phyloP scores from a whole-genome alignment of 2,113 vertebrate genomes.

The Channa maculata region DNA sequence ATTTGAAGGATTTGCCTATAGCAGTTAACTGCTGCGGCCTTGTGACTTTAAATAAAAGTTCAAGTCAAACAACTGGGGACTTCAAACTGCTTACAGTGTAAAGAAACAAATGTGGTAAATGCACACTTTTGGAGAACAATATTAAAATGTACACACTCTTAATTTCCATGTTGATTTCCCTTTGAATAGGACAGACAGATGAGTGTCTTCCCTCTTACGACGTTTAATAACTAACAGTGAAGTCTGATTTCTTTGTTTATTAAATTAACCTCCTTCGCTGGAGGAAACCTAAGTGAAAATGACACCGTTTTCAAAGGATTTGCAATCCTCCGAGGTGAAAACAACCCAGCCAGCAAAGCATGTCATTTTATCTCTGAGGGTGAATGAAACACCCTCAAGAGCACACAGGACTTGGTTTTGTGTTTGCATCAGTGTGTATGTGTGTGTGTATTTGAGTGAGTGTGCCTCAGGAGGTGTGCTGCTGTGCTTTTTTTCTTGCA shows the following conservation, averaged over 20 bases:
- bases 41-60: too few relatives aligned
- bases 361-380: slow-evolving; percentile 61
- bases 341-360: slow-evolving; percentile 45
- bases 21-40: too few relatives aligned
- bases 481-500: neutral
- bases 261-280: slow-evolving; percentile 44
- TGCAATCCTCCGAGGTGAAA: slow-evolving; percentile 57
- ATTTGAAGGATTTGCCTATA: too few relatives aligned
- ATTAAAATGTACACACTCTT: neutral
- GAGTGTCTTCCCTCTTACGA: neutral
- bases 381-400: slow-evolving; percentile 50
- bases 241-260: slow-evolving; percentile 43
- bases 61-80: neutral
- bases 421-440: slow-evolving; percentile 28
- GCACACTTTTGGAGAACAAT: too few relatives aligned
- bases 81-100: neutral
- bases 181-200: slow-evolving; percentile 26
- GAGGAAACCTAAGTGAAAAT: slow-evolving; percentile 55
- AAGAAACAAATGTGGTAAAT: too few relatives aligned
- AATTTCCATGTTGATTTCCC: slow-evolving; percentile 47
- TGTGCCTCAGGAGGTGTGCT: slow-evolving; percentile 44
- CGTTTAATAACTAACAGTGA: slow-evolving; percentile 28
- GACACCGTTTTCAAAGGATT: slow-evolving; percentile 55
- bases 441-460: slow-evolving; percentile 43
- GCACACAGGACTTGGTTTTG: slow-evolving; percentile 48